Evolutionary conservation across 2,888 invertebrate genomes (phyloP), one percentile per base, ranked within the genome.

Genomic region (Leptarthrus brevirostris): DNA sequence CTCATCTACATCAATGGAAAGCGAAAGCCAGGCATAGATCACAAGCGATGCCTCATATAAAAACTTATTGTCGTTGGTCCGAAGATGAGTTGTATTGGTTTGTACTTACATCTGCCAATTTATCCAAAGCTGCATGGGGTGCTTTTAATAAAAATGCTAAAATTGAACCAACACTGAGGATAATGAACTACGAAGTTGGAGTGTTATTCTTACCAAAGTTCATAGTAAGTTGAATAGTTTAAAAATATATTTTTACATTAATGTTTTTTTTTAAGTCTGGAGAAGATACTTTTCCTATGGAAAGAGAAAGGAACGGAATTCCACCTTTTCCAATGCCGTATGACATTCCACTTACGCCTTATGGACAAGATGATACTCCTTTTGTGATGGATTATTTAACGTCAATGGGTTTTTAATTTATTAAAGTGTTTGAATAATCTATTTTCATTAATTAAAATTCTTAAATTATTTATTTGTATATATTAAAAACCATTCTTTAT

Each of bases 101-200:
- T 82, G 85, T 95, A 0, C 86, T 98, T 0, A 97, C 97, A 0
- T 97, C 97, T 71, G 96, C 95, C 0, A 99, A 99, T 86, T 86
- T 98, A 30, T 98, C 98, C 10, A 98, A 97, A 86, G 96, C 98
- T 1, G 98, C 98, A 0, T 98, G 98, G 98, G 98, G 98, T 47
- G 86, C 86, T 8, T 83, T 88, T 6, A 90, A 89, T 77, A 89
- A 88, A 75, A 89, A 88, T 49, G 76, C 80, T 2, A 80, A 89
- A 86, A 84, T 89, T 84, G 88, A 90, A 82, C 84, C 85, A 0
- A 87, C 87, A 0, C 82, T 88, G 1, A 89, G 92, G 34, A 90
- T 97, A 6, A 89, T 94, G 83, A 96, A 95, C 52, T 97, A 94
- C 81, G 98, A 98, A 85, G 92, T 91, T 0, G 98, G 98, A 0